Conservation (phyloP, 92 coral and sea anemone genomes). For the Actinernus sp. region DNA sequence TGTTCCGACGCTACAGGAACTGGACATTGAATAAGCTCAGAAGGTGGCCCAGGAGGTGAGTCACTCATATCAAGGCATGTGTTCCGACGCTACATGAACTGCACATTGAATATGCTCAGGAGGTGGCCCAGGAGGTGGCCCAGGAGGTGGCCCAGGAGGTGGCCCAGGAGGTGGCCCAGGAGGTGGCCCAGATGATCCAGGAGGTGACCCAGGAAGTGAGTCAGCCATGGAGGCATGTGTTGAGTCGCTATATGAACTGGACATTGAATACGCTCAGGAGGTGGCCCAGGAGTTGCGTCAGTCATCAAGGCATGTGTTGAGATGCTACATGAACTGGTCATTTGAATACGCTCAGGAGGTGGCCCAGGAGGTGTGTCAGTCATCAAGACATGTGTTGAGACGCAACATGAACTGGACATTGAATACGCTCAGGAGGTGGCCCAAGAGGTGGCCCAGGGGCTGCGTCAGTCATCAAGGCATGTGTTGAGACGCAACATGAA, state of each 20-base stretch:
- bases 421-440: no score
- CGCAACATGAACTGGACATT: no score
- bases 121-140: constrained; percentile 12
- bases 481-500: no score
- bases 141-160: background rate
- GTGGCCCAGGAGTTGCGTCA: constrained; percentile 71
- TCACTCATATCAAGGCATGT: no score
- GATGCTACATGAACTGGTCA: no score
- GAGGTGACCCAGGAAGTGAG: no score
- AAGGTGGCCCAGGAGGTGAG: constrained; percentile 92
- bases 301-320: no score
- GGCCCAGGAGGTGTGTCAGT: constrained; percentile 67
- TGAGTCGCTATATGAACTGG: constrained; percentile 87
- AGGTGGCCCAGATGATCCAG: no score
- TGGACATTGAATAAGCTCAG: constrained; percentile 92
- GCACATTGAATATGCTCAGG: background rate
- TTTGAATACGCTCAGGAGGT: constrained; percentile 81
- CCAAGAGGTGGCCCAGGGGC: no score
- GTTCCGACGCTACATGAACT: background rate
- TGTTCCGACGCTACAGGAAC: constrained; percentile 93
- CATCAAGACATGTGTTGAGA: no score
- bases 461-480: no score
- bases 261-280: constrained; percentile 79
- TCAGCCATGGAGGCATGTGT: no score
- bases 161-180: background rate